Percentiles rank a stretch among this genome's conserved stretches.
Evolutionary conservation across 2,113 vertebrate genomes (phyloP).

Genomic region (Centrocercus urophasianus): DNA sequence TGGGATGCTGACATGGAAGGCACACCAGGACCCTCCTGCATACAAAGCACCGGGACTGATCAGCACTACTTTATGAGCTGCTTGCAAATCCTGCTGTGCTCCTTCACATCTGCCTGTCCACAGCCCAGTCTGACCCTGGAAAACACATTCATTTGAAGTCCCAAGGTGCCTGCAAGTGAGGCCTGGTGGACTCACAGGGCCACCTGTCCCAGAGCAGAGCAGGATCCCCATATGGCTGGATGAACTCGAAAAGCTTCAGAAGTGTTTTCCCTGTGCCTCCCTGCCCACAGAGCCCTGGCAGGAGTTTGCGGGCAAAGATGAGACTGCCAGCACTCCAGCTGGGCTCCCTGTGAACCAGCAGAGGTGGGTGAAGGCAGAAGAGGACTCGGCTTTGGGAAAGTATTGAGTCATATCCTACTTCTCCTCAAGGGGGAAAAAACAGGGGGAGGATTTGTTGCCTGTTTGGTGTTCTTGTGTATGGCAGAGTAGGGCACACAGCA

Average conservation of each 20-base stretch:
- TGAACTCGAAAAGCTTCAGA: constrained; percentile 16
- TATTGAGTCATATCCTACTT: not conserved
- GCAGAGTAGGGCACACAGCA: not conserved
- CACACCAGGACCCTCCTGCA: not conserved
- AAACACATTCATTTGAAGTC: not conserved
- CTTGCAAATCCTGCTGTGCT: not conserved
- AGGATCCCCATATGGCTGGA: not conserved
- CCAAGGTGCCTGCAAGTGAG: not conserved
- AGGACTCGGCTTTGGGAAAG: not conserved
- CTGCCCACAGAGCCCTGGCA: fast-evolving
- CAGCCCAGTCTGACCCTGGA: not conserved
- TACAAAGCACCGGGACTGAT: not conserved
- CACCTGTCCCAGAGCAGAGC: not conserved
- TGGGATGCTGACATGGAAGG: not conserved
- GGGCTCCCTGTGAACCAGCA: fast-evolving
- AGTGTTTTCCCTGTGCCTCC: fast-evolving
- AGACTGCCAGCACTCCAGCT: fast-evolving
- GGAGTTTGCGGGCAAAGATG: fast-evolving
- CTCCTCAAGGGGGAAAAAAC: not conserved
- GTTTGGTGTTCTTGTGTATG: not conserved
- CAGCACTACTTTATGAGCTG: not conserved
- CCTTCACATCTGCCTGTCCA: not conserved
- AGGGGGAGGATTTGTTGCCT: not conserved
- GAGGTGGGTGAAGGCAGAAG: not conserved
- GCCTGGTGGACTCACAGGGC: not conserved